Percentiles rank a stretch among this genome's conserved stretches.
Conservation (phyloP, 1,140 invertebrate genomes). For the Tetragonula clypearis region DNA sequence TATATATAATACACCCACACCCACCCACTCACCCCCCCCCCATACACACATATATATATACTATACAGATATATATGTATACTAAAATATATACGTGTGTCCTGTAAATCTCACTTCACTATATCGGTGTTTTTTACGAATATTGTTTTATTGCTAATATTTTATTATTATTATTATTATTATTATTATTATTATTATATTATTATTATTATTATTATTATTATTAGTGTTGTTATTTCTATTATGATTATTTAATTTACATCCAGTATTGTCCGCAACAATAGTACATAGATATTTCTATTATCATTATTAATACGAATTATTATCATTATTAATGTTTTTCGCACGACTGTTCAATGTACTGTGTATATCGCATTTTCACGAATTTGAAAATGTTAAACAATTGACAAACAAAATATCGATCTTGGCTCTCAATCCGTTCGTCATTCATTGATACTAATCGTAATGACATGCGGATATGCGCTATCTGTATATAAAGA, state of each 20-base stretch:
- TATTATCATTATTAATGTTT: constrained; percentile 47
- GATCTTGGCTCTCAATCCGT: constrained; percentile 48
- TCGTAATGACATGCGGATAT: constrained; percentile 60
- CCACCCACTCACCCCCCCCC: no score
- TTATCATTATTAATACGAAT: constrained; percentile 53
- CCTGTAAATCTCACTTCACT: no score
- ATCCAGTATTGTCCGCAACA: constrained; percentile 73
- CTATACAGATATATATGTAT: no score
- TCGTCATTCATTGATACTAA: constrained; percentile 63
- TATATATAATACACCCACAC: no score
- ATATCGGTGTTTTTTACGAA: no score
- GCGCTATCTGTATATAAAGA: constrained; percentile 65
- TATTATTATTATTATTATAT: constrained; percentile 62
- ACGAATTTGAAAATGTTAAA: constrained; percentile 30
- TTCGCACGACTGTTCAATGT: constrained; percentile 11
- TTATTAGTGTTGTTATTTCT: constrained; percentile 50
- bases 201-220: constrained; percentile 41
- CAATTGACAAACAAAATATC: constrained; percentile 26
- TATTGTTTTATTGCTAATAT: constrained; percentile 43
- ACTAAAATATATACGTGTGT: no score
- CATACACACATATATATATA: no score
- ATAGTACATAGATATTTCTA: constrained; percentile 37
- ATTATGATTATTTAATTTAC: constrained; percentile 75
- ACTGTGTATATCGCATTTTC: constrained; percentile 41
- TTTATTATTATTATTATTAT: constrained; percentile 50